Conservation (phyloP, 2,888 invertebrate genomes). For the Abrostola triplasia region DNA sequence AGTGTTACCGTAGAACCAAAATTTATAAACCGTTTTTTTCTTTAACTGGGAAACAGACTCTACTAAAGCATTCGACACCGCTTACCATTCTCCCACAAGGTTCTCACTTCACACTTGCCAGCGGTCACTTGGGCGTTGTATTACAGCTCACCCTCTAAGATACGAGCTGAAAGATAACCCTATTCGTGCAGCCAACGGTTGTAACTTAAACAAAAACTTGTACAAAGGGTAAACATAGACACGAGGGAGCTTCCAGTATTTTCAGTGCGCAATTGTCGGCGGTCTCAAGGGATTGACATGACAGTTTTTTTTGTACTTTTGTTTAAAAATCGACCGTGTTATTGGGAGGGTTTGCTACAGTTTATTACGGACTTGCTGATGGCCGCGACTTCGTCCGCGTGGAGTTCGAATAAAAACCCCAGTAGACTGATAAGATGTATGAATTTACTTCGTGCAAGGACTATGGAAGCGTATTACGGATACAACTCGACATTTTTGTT, state of each 20-base stretch:
- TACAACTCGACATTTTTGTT: too few species aligned
- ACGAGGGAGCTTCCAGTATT: conserved; percentile 48
- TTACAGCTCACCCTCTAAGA: conserved; percentile 43
- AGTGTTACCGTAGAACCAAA: too few species aligned
- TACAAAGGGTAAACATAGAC: conserved; percentile 57
- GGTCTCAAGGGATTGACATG: conserved; percentile 64
- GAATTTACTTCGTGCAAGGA: too few species aligned
- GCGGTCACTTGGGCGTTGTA: conserved; percentile 7
- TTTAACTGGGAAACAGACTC: too few species aligned
- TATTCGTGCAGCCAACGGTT: conserved; percentile 55
- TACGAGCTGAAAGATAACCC: conserved; percentile 48
- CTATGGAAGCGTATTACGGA: too few species aligned
- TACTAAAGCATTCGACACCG: too few species aligned
- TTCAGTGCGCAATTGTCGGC: conserved; percentile 69
- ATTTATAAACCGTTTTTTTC: too few species aligned
- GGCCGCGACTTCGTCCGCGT: too few species aligned
- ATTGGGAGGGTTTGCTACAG: conserved; percentile 44
- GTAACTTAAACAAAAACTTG: conserved; percentile 58
- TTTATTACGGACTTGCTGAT: too few species aligned
- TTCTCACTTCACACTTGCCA: neutral
- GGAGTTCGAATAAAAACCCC: too few species aligned
- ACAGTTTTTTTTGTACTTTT: conserved; percentile 53
- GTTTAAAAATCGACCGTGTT: conserved; percentile 56
- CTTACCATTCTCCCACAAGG: too few species aligned
- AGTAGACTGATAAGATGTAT: too few species aligned